Percentiles rank a stretch among this genome's conserved stretches.
Conservation (phyloP, 2,113 vertebrate genomes). For the Cephalopholis sonnerati region DNA sequence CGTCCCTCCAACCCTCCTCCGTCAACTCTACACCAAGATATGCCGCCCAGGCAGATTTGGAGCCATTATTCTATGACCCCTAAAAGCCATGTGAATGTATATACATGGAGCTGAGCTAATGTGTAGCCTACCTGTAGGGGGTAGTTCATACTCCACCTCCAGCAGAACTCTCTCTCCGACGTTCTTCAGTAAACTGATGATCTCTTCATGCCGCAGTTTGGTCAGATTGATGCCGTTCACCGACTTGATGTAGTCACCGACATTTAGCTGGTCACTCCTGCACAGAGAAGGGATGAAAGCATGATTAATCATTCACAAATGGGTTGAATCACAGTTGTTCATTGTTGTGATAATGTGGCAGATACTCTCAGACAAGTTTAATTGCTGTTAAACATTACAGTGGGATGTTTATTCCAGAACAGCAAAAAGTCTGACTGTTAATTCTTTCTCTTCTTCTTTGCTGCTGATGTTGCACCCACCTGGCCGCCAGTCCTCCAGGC, state of each 20-base stretch:
- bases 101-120: not conserved
- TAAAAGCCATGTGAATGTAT: not conserved
- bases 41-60: too few relatives aligned
- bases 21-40: too few relatives aligned
- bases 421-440: too few relatives aligned
- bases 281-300: not conserved
- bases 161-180: constrained; percentile 96
- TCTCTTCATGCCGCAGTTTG: constrained; percentile 96
- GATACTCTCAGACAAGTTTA: too few relatives aligned
- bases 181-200: constrained; percentile 96
- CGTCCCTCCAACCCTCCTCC: too few relatives aligned
- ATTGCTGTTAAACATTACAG: too few relatives aligned
- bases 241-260: constrained; percentile 96
- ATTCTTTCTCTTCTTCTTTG: not conserved
- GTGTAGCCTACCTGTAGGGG: constrained; percentile 87
- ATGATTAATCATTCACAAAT: not conserved
- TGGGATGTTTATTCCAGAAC: too few relatives aligned
- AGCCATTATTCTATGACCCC: not conserved
- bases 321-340: too few relatives aligned
- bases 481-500: constrained; percentile 92
- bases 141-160: constrained; percentile 98
- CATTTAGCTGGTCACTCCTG: constrained; percentile 96
- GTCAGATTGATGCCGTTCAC: constrained; percentile 98
- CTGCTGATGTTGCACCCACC: constrained; percentile 49
- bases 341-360: too few relatives aligned